Evolutionary conservation across 2,888 invertebrate species (phyloP).

Genomic region (Andricus quercusramuli): DNA sequence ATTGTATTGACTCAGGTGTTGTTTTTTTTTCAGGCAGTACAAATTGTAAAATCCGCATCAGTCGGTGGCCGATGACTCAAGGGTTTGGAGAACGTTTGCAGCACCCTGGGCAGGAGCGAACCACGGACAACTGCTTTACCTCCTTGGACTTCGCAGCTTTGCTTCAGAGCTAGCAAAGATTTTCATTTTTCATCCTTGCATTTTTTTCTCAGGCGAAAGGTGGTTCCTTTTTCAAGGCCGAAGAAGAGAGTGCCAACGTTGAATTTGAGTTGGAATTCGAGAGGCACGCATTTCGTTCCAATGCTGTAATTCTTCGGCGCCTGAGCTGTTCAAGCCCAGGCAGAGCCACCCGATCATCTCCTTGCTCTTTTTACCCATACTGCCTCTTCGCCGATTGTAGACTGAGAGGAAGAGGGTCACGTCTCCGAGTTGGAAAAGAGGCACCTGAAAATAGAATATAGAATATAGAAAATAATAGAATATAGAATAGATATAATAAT

Average conservation of each 20-base stretch:
- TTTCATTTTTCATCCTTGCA: constrained; percentile 23
- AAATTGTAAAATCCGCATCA: constrained; percentile 45
- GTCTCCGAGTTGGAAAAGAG: constrained; percentile 95
- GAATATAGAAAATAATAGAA: background rate
- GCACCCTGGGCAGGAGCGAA: constrained; percentile 37
- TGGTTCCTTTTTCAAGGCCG: constrained; percentile 76
- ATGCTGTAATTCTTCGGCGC: constrained; percentile 94
- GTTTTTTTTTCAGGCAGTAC: constrained; percentile 65
- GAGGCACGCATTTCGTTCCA: constrained; percentile 95
- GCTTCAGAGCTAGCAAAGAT: constrained; percentile 31
- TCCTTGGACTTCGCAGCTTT: constrained; percentile 20
- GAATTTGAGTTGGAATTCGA: constrained; percentile 92
- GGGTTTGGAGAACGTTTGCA: constrained; percentile 41
- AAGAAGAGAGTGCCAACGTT: constrained; percentile 95
- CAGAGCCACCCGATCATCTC: constrained; percentile 99
- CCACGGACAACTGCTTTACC: constrained; percentile 4
- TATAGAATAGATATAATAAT: no score
- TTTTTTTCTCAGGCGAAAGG: constrained; percentile 19
- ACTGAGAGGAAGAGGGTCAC: constrained; percentile 97
- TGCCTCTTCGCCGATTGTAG: constrained; percentile 93
- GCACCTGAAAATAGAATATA: constrained; percentile 83
- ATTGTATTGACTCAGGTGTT: constrained; percentile 67
- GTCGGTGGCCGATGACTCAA: background rate
- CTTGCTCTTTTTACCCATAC: constrained; percentile 94
- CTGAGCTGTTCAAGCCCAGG: constrained; percentile 93